Percentiles rank a stretch among this genome's conserved stretches.
These are phyloP conservation scores for Molothrus ater DNA, from an alignment of 2,797 vertebrate species.

Conservation along the genomic window DNA sequence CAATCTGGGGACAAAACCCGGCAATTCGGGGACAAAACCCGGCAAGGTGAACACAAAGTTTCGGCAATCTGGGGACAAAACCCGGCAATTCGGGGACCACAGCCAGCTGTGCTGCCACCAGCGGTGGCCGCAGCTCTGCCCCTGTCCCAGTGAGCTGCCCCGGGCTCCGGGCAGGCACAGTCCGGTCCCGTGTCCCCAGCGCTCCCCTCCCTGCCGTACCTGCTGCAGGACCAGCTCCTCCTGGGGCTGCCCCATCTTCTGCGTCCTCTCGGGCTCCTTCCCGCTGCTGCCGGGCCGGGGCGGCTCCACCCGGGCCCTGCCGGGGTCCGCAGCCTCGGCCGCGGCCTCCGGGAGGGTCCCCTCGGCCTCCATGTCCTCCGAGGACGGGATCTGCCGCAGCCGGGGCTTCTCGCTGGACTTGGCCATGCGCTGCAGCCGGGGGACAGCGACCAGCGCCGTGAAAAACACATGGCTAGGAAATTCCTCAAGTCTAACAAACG, in stretches of 20 bases:
- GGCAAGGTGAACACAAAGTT: too few species aligned
- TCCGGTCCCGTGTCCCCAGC: neutral
- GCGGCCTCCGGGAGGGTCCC: neutral
- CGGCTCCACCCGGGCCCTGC: neutral
- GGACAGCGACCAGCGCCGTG: neutral
- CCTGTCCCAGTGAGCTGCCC: neutral
- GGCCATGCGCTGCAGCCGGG: constrained; percentile 74
- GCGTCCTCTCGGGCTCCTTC: constrained; percentile 56
- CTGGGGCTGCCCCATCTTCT: constrained; percentile 53
- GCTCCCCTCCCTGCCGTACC: neutral
- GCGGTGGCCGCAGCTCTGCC: neutral
- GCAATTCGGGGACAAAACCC: too few species aligned
- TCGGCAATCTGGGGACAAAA: fast-evolving
- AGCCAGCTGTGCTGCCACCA: neutral
- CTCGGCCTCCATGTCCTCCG: constrained; percentile 89
- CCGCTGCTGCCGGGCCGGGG: constrained; percentile 6
- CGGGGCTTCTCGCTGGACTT: constrained; percentile 92
- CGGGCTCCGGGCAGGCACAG: neutral
- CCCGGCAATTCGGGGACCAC: fast-evolving
- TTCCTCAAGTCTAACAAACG: neutral
- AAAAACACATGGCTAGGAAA: neutral
- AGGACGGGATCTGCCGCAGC: constrained; percentile 90
- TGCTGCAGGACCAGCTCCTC: constrained; percentile 66
- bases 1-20: too few species aligned
- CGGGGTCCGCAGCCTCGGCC: neutral